Evolutionary conservation across 2,113 vertebrate genomes (phyloP), one percentile per base, ranked within the genome.

Genomic region (Meles meles): DNA sequence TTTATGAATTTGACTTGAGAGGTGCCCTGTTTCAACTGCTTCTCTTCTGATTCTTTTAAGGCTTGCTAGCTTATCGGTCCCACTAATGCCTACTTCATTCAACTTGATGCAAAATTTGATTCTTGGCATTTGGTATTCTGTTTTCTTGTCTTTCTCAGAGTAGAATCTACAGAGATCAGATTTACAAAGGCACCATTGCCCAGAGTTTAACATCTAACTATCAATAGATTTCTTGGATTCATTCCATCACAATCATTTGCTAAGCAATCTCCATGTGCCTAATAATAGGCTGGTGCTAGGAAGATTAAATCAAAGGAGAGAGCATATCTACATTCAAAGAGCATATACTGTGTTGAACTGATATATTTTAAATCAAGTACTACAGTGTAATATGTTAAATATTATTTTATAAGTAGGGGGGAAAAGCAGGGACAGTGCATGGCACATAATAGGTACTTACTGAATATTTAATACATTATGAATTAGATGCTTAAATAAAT

Each of bases 71-170:
- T 77, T 77, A 52, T 77, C 25, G 44, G 27, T 65, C 27, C 47
- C 44, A 63, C 11, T 59, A 76, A 79, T 86, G 34, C 21, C 63
- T 82, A 2, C 42, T 86, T 90, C 8, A 42, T 82, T 91, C 44
- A 85, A 27, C 59, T n/a, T 65, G 25, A 42, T 77, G 37, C 7
- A 90, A 27, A 93, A 52, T 89, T 85, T 88, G 7, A 17, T 65
- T 91, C 86, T n/a, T 89, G 39, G 55, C 63, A 86, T 76, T 72
- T 79, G 34, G 7, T 7, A 42, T 52, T 87, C 81, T 67, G 2
- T 89, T 88, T 90, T 88, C n/a, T 88, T 90, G 13, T 88, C 52
- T 79, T 65, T 80, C 47, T 96, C 57, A 87, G 59, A 92, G 39
- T 44, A 81, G 11, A 72, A 34, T 57, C 25, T 81, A n/a, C 27